phyloP scores from a whole-genome alignment of 2,113 vertebrate genomes.

The Chlorodrepanis virens region DNA sequence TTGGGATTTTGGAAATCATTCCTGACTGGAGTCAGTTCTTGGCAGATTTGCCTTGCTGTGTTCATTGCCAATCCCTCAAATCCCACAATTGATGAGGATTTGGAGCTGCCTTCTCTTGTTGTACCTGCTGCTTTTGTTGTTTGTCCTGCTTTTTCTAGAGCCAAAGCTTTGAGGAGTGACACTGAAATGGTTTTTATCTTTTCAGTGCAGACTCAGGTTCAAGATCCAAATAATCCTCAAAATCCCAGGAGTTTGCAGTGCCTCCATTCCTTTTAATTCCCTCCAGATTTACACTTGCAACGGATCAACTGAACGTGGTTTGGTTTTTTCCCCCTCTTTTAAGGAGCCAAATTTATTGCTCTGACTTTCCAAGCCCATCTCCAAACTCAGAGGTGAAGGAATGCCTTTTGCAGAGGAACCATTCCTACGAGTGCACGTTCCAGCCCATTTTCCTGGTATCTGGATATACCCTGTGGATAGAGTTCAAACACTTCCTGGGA shows the following conservation, averaged over 20 bases:
- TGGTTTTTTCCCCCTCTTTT: neutral
- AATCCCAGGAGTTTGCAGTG: neutral
- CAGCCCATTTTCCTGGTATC: constrained; percentile 79
- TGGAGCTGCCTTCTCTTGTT: neutral
- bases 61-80: neutral
- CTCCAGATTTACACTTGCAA: neutral
- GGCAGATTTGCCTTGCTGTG: neutral
- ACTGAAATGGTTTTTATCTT: neutral
- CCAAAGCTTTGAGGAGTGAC: neutral
- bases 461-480: constrained; percentile 92
- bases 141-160: neutral
- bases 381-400: constrained; percentile 68
- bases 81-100: neutral
- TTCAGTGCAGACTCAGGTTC: neutral
- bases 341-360: constrained; percentile 78
- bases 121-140: neutral
- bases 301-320: neutral
- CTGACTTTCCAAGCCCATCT: constrained; percentile 69
- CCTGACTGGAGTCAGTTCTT: neutral
- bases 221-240: neutral
- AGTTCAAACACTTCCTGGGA: constrained; percentile 74
- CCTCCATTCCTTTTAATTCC: neutral
- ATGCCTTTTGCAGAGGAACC: constrained; percentile 52
- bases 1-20: neutral
- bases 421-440: constrained; percentile 79